Conservation (phyloP, 2,888 invertebrate genomes). For the Andricus curvator region DNA sequence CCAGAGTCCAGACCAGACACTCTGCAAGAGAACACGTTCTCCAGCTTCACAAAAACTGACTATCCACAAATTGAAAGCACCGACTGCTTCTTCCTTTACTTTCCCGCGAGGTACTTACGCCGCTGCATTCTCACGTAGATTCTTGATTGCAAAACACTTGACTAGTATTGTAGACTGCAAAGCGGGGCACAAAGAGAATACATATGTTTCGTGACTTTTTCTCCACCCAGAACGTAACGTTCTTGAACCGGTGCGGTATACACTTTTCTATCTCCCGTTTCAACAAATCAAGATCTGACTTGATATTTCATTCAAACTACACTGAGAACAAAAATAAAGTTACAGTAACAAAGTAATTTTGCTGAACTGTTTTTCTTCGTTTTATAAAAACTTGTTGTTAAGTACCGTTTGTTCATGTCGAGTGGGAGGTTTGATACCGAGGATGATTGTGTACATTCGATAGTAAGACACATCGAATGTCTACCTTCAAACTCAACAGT, state of each 20-base stretch:
- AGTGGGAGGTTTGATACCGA: no score
- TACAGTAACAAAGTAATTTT: no score
- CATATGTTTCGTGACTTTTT: constrained; percentile 64
- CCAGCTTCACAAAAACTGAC: constrained; percentile 67
- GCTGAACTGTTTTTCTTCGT: no score
- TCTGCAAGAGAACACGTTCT: constrained; percentile 59
- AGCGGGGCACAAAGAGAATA: constrained; percentile 63
- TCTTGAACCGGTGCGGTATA: constrained; percentile 47
- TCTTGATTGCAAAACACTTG: constrained; percentile 70
- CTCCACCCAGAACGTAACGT: constrained; percentile 57
- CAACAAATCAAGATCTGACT: constrained; percentile 2
- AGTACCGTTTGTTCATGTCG: no score
- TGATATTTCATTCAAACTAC: constrained; percentile 2
- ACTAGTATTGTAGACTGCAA: constrained; percentile 60
- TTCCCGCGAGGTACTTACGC: constrained; percentile 57
- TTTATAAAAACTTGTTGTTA: no score
- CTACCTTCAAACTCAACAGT: no score
- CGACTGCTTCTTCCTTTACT: constrained; percentile 62
- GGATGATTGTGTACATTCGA: no score
- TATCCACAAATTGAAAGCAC: constrained; percentile 72
- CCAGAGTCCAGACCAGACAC: constrained; percentile 37
- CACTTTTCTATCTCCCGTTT: neutral
- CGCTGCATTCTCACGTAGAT: constrained; percentile 69
- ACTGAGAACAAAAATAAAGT: no score
- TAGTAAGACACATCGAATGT: no score